Conservation (phyloP, 2,888 invertebrate genomes). For the Leptopterna dolabrata region DNA sequence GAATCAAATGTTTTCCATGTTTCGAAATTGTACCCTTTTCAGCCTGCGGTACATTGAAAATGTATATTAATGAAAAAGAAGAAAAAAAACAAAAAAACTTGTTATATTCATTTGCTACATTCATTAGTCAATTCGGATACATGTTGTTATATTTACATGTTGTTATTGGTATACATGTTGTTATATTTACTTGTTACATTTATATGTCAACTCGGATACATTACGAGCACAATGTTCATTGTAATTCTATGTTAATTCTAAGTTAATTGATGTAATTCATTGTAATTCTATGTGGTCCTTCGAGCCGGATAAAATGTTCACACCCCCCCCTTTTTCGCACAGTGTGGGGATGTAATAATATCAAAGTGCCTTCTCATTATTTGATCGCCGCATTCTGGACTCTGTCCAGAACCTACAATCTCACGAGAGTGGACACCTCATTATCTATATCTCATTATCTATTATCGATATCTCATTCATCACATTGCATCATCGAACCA, state of each 20-base stretch:
- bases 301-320: background rate
- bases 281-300: slow-evolving; percentile 5
- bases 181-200: background rate
- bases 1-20: slow-evolving; percentile 23
- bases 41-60: background rate
- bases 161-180: no score
- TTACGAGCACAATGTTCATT: background rate
- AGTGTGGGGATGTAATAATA: slow-evolving; percentile 19
- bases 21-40: slow-evolving; percentile 19
- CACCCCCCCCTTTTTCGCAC: background rate
- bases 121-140: no score
- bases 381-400: background rate
- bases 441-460: no score
- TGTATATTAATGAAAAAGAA: background rate
- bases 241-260: background rate
- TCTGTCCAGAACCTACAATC: background rate
- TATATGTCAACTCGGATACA: background rate
- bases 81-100: background rate
- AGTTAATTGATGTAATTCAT: background rate
- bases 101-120: background rate
- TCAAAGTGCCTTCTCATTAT: background rate
- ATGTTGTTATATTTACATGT: no score
- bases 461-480: background rate
- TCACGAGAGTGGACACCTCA: no score
- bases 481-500: background rate